Base-by-base conservation (phyloP, 2,888 invertebrate species). In the Caenorhabditis sp. region DNA sequence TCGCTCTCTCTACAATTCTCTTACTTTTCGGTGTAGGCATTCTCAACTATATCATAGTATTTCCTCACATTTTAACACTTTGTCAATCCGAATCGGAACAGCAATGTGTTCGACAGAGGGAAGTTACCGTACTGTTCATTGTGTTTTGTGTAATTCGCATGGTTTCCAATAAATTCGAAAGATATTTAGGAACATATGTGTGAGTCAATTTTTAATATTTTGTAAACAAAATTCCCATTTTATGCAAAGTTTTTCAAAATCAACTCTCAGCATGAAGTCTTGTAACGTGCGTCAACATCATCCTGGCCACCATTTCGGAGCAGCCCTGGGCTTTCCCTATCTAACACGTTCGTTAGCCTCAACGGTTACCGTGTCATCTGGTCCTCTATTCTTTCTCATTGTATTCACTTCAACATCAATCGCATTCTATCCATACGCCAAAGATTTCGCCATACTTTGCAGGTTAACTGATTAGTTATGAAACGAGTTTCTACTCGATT, bases 351-450 rank as follows among this genome's bases (percentile, higher is more conserved):
- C 60, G 6, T 62, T 72, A 0, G 67, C 72, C 0, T 63, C 54
- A 1, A 72, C 64, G 19, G 64, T 74, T 49, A 65, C 67, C 53
- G 51, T 78, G 3, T 64, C 62, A 3, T 66, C 74, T 26, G 69
- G 69, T 36, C 76, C 74, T 1, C 57, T 78, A 17, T 67, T 78
- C 17, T 54, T 73, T 2, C 64, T 69, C 14, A 74, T 75, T 31
- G 60, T 79, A 6, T 77, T 69, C 36, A 59, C 72, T n/a, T 79
- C 79, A 8, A 73, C 79, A 2, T 66, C 72, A 0, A 70, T 79
- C 23, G 74, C 79, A 3, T 77, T 79, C 49, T 79, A 76, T 60
- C 79, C 79, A 1, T 79, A 76, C 51, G 69, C 64, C 6, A 76
- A 77, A 50, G 79, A 79, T 59, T 69, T 78, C 23, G 60, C 67